A percentile compares a stretch with the other conserved stretches of the same genome.
phyloP scores from a whole-genome alignment of 2,113 vertebrate species.

The Tichodroma muraria region DNA sequence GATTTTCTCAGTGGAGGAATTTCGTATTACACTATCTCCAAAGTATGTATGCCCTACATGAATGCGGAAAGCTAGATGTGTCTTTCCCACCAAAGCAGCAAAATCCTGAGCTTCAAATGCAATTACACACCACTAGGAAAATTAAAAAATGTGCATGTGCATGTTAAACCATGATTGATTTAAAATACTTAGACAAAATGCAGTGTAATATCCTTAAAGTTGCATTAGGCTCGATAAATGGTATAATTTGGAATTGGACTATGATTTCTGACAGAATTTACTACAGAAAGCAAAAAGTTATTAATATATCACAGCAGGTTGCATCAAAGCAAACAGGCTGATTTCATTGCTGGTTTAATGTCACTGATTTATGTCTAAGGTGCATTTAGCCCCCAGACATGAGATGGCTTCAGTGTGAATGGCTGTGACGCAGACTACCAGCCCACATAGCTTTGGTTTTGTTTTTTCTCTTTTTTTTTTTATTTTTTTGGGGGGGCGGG shows the following conservation, averaged over 20 bases:
- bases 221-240: not conserved
- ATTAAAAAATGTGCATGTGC: not conserved
- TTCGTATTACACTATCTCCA: not conserved
- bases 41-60: not conserved
- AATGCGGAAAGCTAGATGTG: not conserved
- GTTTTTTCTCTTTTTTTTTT: rapidly evolving
- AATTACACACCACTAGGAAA: not conserved
- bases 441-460: not conserved
- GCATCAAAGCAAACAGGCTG: not conserved
- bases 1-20: not conserved
- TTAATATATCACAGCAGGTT: not conserved
- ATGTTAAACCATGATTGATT: not conserved
- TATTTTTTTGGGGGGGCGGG: too few species aligned
- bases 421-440: rapidly evolving
- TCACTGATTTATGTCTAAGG: not conserved
- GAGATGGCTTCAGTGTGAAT: not conserved
- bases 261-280: not conserved
- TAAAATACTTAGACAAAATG: not conserved
- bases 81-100: not conserved
- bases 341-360: not conserved
- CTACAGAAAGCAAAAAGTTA: not conserved
- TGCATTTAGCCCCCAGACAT: not conserved
- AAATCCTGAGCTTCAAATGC: not conserved
- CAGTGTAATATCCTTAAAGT: not conserved
- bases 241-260: not conserved